A percentile compares a stretch with the other conserved stretches of the same genome.
Evolutionary conservation across 2,797 vertebrate genomes (phyloP).

Genomic region (Cossypha niveicapilla): DNA sequence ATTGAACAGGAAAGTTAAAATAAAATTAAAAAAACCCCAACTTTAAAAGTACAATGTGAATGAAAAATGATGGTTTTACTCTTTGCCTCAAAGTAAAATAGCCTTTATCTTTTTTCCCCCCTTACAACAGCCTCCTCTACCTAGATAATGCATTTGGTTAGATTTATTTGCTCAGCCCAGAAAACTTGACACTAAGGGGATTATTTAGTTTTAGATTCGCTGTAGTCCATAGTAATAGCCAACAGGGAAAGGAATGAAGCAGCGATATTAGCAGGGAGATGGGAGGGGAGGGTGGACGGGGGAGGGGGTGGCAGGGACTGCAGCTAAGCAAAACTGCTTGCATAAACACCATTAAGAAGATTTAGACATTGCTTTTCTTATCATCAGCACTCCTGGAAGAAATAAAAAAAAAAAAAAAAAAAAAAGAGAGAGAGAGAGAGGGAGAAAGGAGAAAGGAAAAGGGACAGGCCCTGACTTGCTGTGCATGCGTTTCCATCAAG

Average conservation of each 20-base stretch:
- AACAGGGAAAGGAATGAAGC: constrained; percentile 85
- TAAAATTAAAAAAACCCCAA: constrained; percentile 47
- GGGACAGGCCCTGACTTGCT: constrained; percentile 78
- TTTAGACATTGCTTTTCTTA: constrained; percentile 86
- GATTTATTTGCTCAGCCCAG: constrained; percentile 89
- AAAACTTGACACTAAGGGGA: constrained; percentile 95
- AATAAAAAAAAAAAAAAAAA: constrained; percentile 71
- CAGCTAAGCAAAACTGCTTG: constrained; percentile 85
- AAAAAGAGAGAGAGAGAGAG: background rate
- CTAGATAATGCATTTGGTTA: constrained; percentile 91
- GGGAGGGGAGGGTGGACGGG: constrained; percentile 70
- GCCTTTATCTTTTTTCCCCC: constrained; percentile 76
- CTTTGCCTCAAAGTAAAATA: constrained; percentile 81
- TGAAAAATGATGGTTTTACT: constrained; percentile 72
- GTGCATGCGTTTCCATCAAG: constrained; percentile 78
- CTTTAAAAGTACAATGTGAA: constrained; percentile 70
- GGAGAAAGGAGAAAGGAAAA: constrained; percentile 69
- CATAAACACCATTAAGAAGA: constrained; percentile 88
- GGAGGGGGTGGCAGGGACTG: constrained; percentile 75
- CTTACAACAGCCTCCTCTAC: constrained; percentile 81
- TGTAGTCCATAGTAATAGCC: constrained; percentile 87
- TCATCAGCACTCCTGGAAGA: constrained; percentile 84
- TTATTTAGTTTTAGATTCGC: constrained; percentile 93
- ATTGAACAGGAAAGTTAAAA: constrained; percentile 59
- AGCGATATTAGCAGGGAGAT: constrained; percentile 81